Base-by-base conservation (phyloP, 2,888 invertebrate species). In the Iphiclides podalirius region DNA sequence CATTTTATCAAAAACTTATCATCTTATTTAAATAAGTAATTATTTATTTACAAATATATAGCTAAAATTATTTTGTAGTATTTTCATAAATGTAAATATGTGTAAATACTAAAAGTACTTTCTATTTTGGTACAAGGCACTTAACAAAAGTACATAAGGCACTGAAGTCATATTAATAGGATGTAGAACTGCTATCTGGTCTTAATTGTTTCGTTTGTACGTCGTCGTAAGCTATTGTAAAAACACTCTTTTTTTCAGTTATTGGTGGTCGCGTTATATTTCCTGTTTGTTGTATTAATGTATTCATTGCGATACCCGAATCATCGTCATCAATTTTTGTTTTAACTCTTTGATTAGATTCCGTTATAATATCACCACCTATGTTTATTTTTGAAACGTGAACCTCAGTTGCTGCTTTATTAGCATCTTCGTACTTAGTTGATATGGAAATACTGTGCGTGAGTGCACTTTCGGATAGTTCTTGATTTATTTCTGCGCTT, bases 211-310 rank as follows among this genome's bases (percentile, higher is more conserved):
- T 94, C 0, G 96, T 96, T 59, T 95, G 94, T 64, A 97, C 95
- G 67, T 96, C 96, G 67, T 95, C 95, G 70, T 97, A 97, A 0
- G 96, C 96, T 59, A 97, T 97, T 4, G 96, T 96, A 69, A 97
- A 97, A 17, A 97, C 94, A 71, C 96, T 97, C 72, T 97, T 96
- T 84, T 97, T 97, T 66, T 96, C 96, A 2, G 93, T 92, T 53
- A 93, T 93, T 12, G 93, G 91, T 63, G 93, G 90, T 54, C 93
- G 86, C 54, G 91, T 91, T 6, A 91, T 89, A 64, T 91, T 90
- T 52, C 89, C 90, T 38, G 89, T 81, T 52, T 91, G 85, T 58
- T 87, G 86, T 34, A 76, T 75, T 52, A 86, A 70, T 0, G 91
- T 91, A 42, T 93, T 92, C 87, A 95, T 92, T 4, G 94, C 94